Evolutionary conservation across 2,888 invertebrate genomes (phyloP), one percentile per base, ranked within the genome.

Genomic region (Apodemia hepburni): DNA sequence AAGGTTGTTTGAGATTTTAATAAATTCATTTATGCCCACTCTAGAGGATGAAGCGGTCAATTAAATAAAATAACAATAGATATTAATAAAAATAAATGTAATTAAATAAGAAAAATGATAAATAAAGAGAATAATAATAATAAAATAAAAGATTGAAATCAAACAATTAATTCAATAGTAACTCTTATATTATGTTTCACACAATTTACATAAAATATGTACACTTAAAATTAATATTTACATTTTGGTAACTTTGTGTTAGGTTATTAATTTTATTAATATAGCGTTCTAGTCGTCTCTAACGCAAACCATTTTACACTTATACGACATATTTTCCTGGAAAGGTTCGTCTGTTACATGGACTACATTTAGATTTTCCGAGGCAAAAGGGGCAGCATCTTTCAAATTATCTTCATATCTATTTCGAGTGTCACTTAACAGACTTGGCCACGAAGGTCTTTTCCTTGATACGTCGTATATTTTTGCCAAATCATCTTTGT

Each of bases 281-380:
- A 33, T 60, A 61, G n/a, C 58, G 61, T 60, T 64, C 61, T 38
- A 18, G 66, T 69, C 69, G 59, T 84, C 81, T 65, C 78, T 82
- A 3, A 79, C 77, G 69, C 89, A 90, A 35, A 84, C 71, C 81
- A 90, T 81, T 68, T 73, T 82, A 70, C 89, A 90, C 68, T 80
- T 83, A 64, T 87, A 90, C 0, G 84, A 69, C 17, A 82, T 77
- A 65, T 87, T 85, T 76, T 88, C 83, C 70, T 82, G 79, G 38
- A 87, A 67, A 0, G 76, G 63, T 17, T 66, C 61, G 3, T 59
- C 62, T 58, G 17, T 18, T 62, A 49, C 35, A 42, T 9, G 61
- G 15, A 42, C 22, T 51, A n/a, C 64, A 29, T 47, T 45, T 11
- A 18, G 54, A 18, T 47, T 63, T 22, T 35, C 63, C 11, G 61